phyloP scores from a whole-genome alignment of 1,140 invertebrate species.

The Leptinotarsa texana region DNA sequence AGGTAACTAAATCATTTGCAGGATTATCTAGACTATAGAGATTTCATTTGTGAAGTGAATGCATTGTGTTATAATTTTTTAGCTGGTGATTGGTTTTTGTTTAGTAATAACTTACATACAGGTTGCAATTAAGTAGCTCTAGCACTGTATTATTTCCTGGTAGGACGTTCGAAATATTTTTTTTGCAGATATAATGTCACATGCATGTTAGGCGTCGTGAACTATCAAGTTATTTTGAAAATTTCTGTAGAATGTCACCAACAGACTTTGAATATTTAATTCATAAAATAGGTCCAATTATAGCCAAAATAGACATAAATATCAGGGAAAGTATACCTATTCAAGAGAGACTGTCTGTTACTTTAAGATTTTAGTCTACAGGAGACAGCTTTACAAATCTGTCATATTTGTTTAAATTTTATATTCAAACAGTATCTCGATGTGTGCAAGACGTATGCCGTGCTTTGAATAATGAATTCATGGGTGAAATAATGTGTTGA shows the following conservation, averaged over 20 bases:
- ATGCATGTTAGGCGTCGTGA: conserved; percentile 31
- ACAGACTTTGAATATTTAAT: conserved; percentile 30
- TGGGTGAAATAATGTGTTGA: conserved; percentile 12
- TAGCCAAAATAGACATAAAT: no score
- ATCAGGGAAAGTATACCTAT: no score
- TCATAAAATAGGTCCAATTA: conserved; percentile 33
- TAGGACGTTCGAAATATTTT: conserved; percentile 16
- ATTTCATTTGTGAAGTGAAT: background rate
- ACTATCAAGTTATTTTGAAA: conserved; percentile 40
- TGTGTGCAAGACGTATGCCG: conserved; percentile 27
- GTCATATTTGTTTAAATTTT: conserved; percentile 49
- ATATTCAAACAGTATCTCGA: conserved; percentile 41
- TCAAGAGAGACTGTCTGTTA: no score
- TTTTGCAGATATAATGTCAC: conserved; percentile 30
- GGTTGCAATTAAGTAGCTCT: conserved; percentile 19
- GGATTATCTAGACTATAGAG: background rate
- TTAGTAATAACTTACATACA: conserved; percentile 35
- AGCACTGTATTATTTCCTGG: no score
- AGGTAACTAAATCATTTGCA: conserved; percentile 14
- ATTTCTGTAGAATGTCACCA: background rate
- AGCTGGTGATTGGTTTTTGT: background rate
- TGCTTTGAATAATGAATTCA: conserved; percentile 16
- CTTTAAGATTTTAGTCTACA: no score
- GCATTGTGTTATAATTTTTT: background rate
- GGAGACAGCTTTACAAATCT: conserved; percentile 46